These are phyloP conservation scores for Erebia palarica DNA, from an alignment of 2,888 invertebrate species.

Conservation along the genomic window DNA sequence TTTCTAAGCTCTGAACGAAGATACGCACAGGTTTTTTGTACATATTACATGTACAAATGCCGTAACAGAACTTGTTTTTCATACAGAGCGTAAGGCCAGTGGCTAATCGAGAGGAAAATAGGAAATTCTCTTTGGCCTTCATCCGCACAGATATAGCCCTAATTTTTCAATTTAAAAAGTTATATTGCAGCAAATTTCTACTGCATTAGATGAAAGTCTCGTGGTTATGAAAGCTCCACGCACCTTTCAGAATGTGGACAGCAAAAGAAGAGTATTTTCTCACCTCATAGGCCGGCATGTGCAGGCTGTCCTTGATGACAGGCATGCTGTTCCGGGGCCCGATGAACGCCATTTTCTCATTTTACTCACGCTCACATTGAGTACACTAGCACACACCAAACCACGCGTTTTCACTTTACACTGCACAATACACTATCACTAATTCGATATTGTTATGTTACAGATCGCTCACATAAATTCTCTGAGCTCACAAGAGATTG, in stretches of 20 bases:
- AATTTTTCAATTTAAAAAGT: too few species aligned
- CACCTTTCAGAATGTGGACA: background rate
- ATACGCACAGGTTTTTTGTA: too few species aligned
- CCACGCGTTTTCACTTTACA: slow-evolving; percentile 19
- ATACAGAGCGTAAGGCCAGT: too few species aligned
- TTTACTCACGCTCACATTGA: slow-evolving; percentile 55
- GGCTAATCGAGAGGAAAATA: too few species aligned
- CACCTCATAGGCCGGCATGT: slow-evolving; percentile 86
- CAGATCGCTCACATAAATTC: background rate
- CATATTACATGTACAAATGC: too few species aligned
- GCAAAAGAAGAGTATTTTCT: slow-evolving; percentile 46
- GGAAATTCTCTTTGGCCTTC: too few species aligned
- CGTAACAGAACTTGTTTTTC: too few species aligned
- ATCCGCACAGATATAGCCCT: too few species aligned
- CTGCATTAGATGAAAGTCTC: too few species aligned
- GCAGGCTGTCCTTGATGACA: slow-evolving; percentile 85
- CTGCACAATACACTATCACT: slow-evolving; percentile 23
- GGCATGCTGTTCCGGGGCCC: slow-evolving; percentile 85
- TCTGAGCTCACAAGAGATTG: background rate
- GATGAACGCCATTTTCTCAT: slow-evolving; percentile 79
- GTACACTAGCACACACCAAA: slow-evolving; percentile 14
- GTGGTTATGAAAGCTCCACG: background rate
- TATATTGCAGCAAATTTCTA: too few species aligned
- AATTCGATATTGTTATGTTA: background rate
- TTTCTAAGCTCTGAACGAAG: too few species aligned